Base-by-base conservation (phyloP, 2,888 invertebrate genomes). In the Tetanocera ferruginea region DNA sequence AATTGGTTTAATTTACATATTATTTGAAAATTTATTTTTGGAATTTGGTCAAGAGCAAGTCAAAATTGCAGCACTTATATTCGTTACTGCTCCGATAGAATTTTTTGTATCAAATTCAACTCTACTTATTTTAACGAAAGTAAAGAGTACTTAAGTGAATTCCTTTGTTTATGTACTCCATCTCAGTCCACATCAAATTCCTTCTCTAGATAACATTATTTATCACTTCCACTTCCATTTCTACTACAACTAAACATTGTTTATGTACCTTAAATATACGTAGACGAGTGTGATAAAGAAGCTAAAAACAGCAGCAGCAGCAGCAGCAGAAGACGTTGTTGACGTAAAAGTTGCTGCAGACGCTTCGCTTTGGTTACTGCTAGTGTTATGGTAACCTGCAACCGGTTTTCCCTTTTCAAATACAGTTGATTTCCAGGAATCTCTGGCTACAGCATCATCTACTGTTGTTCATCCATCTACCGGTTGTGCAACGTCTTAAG, bases 381-480 rank as follows among this genome's bases (percentile, higher is more conserved):
- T 43, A 14, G 43, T 43, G 43, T 43, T 43, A 43, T 69, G 51
- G 69, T 51, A 67, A 67, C 67, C 72, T 57, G 72, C 73, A 82
- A 85, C 84, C 84, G 84, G 84, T 85, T 88, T 88, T 88, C 88
- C 84, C 88, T 88, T 88, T 88, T 88, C 86, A 88, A 88, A 88
- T 87, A 88, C 88, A 88, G 88, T 88, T 88, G 85, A 85, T 86
- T 87, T 87, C 86, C 83, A 82, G 83, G 88, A 86, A 85, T 83
- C 76, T 49, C 43, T 72, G 23, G 70, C 43, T 43, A 43, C 14
- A 43, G 43, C 43, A 43, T 43, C 43, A 31, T 31, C 31, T 31
- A 8, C 2, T 9, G 23, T 57, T 60, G 25, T 60, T 28, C 60
- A 37, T n/a, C 51, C 25, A 37, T 23, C 28, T 28, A 43, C 70